Base-by-base conservation (phyloP, 2,113 vertebrate genomes). In the Pterocles burchelli region DNA sequence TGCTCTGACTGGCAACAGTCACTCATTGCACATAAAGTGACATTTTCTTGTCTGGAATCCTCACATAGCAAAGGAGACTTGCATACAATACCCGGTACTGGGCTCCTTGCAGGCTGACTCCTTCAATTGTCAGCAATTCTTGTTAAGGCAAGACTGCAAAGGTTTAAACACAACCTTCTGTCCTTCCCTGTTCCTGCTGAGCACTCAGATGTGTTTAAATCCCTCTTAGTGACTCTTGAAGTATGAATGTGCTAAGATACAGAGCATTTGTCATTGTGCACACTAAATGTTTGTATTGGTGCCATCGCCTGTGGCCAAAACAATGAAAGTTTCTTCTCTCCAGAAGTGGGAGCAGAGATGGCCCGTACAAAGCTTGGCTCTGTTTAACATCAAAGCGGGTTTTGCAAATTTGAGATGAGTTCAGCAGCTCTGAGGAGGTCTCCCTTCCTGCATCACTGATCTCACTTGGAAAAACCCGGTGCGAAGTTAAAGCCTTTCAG, bases 221-320 rank as follows among this genome's bases (percentile, higher is more conserved):
- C 74, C 70, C 45, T 54, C n/a, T 66, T 31, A 38, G 75, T 83
- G 85, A 41, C 46, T 76, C 87, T 9, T 15, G 54, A 79, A 91
- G 81, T 89, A 82, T 31, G 80, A 76, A 63, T 58, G 85, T 90
- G 91, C 67, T 63, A 62, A 65, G 63, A 75, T 84, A 88, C 16
- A 55, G 68, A 52, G 46, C 41, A 45, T 86, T 79, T 93, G 85
- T 86, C 85, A 74, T 55, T 86, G 68, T 74, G 75, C 82, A n/a
- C 45, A 1, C 68, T 59, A 26, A 80, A 59, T 80, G 55, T 84
- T 73, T 85, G 78, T 80, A 61, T 73, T 4, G 2, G 38, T 43
- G 88, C 68, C 90, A 84, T 90, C 4, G 72, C 90, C 88, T 26
- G 45, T 46, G 92, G 92, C 73, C 68, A 84, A 75, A 96, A 72